Evolutionary conservation across 2,888 invertebrate species (phyloP).

Genomic region (Zaprionus obscuricornis): DNA sequence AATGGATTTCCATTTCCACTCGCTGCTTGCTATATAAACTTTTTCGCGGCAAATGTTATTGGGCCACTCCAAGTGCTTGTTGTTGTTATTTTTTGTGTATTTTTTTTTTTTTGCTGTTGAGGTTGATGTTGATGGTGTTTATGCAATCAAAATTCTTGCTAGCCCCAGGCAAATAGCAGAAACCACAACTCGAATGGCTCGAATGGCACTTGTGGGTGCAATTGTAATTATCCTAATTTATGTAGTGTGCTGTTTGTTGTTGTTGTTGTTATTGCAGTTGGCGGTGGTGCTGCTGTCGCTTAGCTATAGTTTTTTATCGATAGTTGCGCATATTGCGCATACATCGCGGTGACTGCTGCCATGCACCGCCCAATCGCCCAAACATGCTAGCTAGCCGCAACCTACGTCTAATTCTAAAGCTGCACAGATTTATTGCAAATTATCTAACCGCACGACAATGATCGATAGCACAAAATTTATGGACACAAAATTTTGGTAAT

Average conservation of each 20-base stretch:
- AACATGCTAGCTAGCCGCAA: background rate
- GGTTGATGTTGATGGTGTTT: slow-evolving; percentile 49
- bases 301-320: slow-evolving; percentile 5
- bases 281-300: background rate
- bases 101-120: slow-evolving; percentile 19
- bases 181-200: slow-evolving; percentile 31
- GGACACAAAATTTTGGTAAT: slow-evolving; percentile 40
- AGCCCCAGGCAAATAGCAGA: slow-evolving; percentile 32
- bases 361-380: background rate
- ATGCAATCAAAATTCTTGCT: slow-evolving; percentile 76
- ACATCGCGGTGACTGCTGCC: slow-evolving; percentile 16
- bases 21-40: slow-evolving; percentile 53
- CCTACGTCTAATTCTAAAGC: slow-evolving; percentile 56
- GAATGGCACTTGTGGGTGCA: slow-evolving; percentile 78
- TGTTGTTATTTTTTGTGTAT: slow-evolving; percentile 11
- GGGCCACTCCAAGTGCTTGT: slow-evolving; percentile 41
- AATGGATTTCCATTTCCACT: slow-evolving; percentile 69
- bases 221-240: slow-evolving; percentile 79
- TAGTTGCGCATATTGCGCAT: slow-evolving; percentile 29
- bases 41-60: slow-evolving; percentile 50
- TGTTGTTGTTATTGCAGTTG: slow-evolving; percentile 2
- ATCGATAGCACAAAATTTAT: slow-evolving; percentile 72
- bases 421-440: slow-evolving; percentile 72
- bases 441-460: slow-evolving; percentile 69
- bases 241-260: slow-evolving; percentile 53